Conservation (phyloP, 2,113 vertebrate species). For the Hemicordylus capensis region DNA sequence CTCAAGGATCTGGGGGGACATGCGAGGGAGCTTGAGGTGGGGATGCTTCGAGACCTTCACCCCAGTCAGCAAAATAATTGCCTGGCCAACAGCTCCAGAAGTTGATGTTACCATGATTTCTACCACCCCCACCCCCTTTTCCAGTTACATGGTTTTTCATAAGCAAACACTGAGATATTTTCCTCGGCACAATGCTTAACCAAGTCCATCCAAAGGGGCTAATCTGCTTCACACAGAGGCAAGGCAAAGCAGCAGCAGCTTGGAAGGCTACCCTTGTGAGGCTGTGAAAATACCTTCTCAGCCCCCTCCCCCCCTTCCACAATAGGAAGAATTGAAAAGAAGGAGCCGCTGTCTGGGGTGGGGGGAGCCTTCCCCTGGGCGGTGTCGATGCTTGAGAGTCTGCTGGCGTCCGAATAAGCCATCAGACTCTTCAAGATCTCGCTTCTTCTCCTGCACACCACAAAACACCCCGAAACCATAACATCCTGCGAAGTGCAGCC, state of each 20-base stretch:
- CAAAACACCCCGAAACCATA: background rate
- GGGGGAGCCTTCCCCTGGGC: background rate
- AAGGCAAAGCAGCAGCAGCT: conserved; percentile 13
- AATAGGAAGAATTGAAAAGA: conserved; percentile 17
- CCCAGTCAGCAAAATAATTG: conserved; percentile 25
- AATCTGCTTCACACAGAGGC: conserved; percentile 60
- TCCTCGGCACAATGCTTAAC: conserved; percentile 63
- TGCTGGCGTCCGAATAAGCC: background rate
- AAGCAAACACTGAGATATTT: conserved; percentile 67
- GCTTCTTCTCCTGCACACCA: too few relatives aligned
- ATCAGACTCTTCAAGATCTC: background rate
- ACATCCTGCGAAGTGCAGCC: background rate
- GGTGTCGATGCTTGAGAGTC: background rate
- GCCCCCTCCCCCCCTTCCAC: background rate
- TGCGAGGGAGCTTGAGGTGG: background rate
- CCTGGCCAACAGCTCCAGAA: conserved; percentile 48
- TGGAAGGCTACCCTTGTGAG: background rate
- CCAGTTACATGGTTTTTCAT: conserved; percentile 56
- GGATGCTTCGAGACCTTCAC: background rate
- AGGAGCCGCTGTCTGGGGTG: background rate
- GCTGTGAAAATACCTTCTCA: conserved; percentile 43
- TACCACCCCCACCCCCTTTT: conserved; percentile 33
- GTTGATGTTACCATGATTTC: conserved; percentile 44
- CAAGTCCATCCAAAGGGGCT: conserved; percentile 60
- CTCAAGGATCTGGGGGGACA: background rate